A percentile compares a stretch with the other conserved stretches of the same genome.
Evolutionary conservation across 2,797 vertebrate species (phyloP).

Genomic region (Sciaenops ocellatus): DNA sequence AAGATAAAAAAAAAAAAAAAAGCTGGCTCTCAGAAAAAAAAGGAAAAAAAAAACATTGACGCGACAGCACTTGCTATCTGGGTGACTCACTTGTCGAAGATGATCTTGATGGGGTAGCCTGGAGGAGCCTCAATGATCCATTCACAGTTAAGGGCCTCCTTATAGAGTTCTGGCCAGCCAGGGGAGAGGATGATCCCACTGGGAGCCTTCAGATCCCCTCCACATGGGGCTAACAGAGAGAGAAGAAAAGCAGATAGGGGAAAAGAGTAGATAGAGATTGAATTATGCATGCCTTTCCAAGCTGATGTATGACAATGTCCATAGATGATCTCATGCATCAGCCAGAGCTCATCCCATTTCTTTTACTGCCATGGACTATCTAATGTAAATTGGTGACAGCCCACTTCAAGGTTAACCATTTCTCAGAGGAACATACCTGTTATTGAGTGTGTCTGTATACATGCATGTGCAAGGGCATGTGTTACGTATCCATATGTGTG

Average conservation of each 20-base stretch:
- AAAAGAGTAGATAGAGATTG: constrained; percentile 41
- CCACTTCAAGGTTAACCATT: constrained; percentile 74
- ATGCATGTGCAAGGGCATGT: neutral
- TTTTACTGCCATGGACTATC: constrained; percentile 63
- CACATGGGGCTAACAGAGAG: constrained; percentile 90
- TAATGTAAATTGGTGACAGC: constrained; percentile 68
- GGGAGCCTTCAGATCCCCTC: constrained; percentile 95
- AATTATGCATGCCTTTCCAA: constrained; percentile 66
- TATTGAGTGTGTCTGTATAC: constrained; percentile 24
- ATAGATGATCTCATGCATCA: constrained; percentile 69
- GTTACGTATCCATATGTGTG: neutral
- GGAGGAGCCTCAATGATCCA: constrained; percentile 99
- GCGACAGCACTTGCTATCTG: constrained; percentile 7
- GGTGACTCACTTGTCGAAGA: constrained; percentile 94
- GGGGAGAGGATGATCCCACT: constrained; percentile 98
- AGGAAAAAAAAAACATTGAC: neutral
- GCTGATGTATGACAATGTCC: constrained; percentile 67
- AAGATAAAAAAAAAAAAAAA: constrained; percentile 13
- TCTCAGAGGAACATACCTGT: constrained; percentile 33
- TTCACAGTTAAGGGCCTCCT: constrained; percentile 97
- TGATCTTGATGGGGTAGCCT: constrained; percentile 99
- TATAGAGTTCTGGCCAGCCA: constrained; percentile 99
- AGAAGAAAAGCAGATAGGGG: constrained; percentile 9
- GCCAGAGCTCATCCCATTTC: constrained; percentile 63
- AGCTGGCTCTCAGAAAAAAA: neutral